Evolutionary conservation across 2,888 invertebrate species (phyloP).

Genomic region (Oegoconia quadripuncta): DNA sequence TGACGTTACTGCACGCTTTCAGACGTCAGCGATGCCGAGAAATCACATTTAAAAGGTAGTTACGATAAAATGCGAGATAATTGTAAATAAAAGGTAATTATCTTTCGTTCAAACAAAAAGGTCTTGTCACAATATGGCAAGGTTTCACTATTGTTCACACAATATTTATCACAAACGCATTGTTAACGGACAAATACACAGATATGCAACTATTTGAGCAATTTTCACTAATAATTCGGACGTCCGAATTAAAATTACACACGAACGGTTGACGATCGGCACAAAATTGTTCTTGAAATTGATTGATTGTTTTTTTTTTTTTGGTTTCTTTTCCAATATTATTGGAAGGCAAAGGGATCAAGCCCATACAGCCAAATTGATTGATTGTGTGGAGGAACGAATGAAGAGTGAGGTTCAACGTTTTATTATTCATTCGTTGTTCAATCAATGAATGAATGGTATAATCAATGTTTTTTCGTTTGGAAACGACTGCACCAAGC

Average conservation of each 20-base stretch:
- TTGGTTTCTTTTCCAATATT: slow-evolving; percentile 17
- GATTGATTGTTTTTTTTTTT: slow-evolving; percentile 42
- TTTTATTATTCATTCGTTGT: too few relatives aligned
- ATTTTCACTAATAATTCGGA: slow-evolving; percentile 21
- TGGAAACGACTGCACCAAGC: too few relatives aligned
- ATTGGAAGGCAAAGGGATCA: too few relatives aligned
- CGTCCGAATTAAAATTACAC: slow-evolving; percentile 35
- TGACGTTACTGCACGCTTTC: slow-evolving; percentile 37
- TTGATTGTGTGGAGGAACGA: too few relatives aligned
- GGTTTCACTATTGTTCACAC: slow-evolving; percentile 36
- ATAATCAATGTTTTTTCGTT: slow-evolving; percentile 4
- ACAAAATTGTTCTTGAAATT: slow-evolving; percentile 42
- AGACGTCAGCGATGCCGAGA: slow-evolving; percentile 43
- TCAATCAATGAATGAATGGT: slow-evolving; percentile 22
- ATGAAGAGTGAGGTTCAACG: too few relatives aligned
- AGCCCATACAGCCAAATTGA: too few relatives aligned
- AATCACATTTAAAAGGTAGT: slow-evolving; percentile 46
- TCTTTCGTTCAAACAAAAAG: slow-evolving; percentile 42
- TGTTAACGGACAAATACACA: slow-evolving; percentile 32
- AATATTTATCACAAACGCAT: slow-evolving; percentile 32
- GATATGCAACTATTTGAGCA: slow-evolving; percentile 35
- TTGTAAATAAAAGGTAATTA: slow-evolving; percentile 47
- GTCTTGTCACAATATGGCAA: slow-evolving; percentile 48
- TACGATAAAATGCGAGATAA: slow-evolving; percentile 53
- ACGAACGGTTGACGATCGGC: slow-evolving; percentile 50